These are phyloP conservation scores for Hemibagrus wyckioides DNA, from an alignment of 2,113 vertebrate genomes.

Conservation along the genomic window DNA sequence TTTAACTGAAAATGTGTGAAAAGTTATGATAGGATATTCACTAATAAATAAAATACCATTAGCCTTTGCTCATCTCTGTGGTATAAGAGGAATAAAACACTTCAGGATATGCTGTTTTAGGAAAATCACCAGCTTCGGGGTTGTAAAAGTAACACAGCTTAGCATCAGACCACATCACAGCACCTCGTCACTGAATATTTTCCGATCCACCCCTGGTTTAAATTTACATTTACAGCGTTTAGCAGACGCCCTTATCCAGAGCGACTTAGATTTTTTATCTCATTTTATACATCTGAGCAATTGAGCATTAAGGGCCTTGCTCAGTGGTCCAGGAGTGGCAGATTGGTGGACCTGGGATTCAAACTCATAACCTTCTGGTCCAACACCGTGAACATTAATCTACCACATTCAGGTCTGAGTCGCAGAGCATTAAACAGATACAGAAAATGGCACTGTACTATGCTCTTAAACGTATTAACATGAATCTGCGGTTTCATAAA, in stretches of 20 bases:
- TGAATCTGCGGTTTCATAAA: too few species aligned
- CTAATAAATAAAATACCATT: background rate
- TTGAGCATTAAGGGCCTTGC: too few species aligned
- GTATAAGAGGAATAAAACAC: background rate
- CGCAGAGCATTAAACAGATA: background rate
- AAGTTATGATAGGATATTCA: background rate
- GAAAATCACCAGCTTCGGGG: background rate
- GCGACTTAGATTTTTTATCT: too few species aligned
- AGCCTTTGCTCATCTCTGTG: background rate
- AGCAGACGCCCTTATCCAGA: too few species aligned
- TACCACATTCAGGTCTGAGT: background rate
- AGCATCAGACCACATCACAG: too few species aligned
- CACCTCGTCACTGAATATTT: background rate
- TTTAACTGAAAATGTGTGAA: background rate
- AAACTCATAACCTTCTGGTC: too few species aligned
- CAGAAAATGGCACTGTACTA: background rate
- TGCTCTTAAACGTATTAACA: too few species aligned
- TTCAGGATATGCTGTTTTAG: background rate
- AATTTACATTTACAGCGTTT: too few species aligned
- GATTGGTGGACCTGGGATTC: too few species aligned
- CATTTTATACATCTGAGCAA: too few species aligned
- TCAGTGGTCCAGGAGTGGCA: too few species aligned
- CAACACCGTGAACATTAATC: too few species aligned
- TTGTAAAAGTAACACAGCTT: background rate
- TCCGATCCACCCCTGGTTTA: background rate